Evolutionary conservation across 1,140 invertebrate genomes (phyloP).

Genomic region (Drosophila simulans): DNA sequence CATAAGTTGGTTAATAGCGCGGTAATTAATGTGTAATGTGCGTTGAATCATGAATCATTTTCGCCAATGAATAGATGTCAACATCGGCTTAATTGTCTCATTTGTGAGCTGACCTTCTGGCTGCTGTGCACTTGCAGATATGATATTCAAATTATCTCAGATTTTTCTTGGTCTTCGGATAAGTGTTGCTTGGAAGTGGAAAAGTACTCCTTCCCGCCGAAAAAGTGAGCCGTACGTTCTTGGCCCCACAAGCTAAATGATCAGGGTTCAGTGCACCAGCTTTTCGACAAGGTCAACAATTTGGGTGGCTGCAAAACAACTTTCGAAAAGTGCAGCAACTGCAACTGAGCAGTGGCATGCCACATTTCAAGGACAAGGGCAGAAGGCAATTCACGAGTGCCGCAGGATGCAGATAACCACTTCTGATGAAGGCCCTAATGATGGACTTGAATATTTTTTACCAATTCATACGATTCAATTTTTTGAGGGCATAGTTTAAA

Average conservation of each 20-base stretch:
- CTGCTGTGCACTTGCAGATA: slow-evolving; percentile 2
- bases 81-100: slow-evolving; percentile 34
- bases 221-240: slow-evolving; percentile 3
- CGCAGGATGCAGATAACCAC: not conserved
- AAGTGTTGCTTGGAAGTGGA: slow-evolving; percentile 12
- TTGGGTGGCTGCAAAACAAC: slow-evolving; percentile 64
- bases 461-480: too few relatives aligned
- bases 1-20: slow-evolving; percentile 56
- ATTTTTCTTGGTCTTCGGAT: slow-evolving; percentile 21
- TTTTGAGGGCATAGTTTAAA: too few relatives aligned
- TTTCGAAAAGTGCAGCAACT: slow-evolving; percentile 56
- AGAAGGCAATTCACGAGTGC: slow-evolving; percentile 16
- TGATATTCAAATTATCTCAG: slow-evolving; percentile 32
- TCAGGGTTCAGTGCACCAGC: slow-evolving; percentile 57
- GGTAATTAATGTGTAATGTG: slow-evolving; percentile 63
- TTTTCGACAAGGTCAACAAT: slow-evolving; percentile 54
- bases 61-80: slow-evolving; percentile 50
- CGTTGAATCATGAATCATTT: slow-evolving; percentile 58
- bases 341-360: slow-evolving; percentile 43
- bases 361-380: slow-evolving; percentile 56
- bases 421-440: too few relatives aligned
- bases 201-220: not conserved
- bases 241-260: not conserved
- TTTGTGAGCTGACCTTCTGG: slow-evolving; percentile 44
- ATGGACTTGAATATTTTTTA: too few relatives aligned